A percentile compares a stretch with the other conserved stretches of the same genome.
Conservation (phyloP, 2,888 invertebrate genomes). For the Diarsia rubi region DNA sequence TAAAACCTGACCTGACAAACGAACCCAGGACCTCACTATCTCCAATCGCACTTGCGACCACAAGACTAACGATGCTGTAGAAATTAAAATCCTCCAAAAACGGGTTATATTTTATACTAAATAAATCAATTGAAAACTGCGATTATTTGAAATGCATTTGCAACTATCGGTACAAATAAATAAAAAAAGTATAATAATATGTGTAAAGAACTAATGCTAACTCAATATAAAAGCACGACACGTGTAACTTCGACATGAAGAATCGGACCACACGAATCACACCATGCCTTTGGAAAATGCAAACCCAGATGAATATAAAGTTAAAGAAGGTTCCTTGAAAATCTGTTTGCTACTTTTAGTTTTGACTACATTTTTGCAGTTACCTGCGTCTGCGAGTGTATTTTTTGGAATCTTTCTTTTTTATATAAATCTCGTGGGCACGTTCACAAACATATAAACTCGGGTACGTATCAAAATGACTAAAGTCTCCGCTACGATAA, state of each 20-base stretch:
- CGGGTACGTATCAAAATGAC: too few species aligned
- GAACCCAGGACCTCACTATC: too few species aligned
- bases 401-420: too few species aligned
- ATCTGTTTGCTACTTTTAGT: not conserved
- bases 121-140: too few species aligned
- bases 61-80: too few species aligned
- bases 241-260: not conserved
- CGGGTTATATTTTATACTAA: too few species aligned
- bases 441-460: too few species aligned
- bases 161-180: not conserved
- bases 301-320: constrained; percentile 14
- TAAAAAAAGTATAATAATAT: not conserved
- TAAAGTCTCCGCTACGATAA: not conserved
- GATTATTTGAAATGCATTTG: not conserved
- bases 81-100: too few species aligned
- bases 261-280: too few species aligned
- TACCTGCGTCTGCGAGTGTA: not conserved
- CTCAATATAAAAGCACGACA: not conserved
- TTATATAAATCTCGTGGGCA: too few species aligned
- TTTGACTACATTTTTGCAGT: not conserved
- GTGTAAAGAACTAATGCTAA: not conserved
- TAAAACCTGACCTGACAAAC: too few species aligned
- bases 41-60: too few species aligned
- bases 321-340: not conserved
- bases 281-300: not conserved